Evolutionary conservation across 2,888 invertebrate species (phyloP), one percentile per base, ranked within the genome.

Genomic region (Cheilosia soror): DNA sequence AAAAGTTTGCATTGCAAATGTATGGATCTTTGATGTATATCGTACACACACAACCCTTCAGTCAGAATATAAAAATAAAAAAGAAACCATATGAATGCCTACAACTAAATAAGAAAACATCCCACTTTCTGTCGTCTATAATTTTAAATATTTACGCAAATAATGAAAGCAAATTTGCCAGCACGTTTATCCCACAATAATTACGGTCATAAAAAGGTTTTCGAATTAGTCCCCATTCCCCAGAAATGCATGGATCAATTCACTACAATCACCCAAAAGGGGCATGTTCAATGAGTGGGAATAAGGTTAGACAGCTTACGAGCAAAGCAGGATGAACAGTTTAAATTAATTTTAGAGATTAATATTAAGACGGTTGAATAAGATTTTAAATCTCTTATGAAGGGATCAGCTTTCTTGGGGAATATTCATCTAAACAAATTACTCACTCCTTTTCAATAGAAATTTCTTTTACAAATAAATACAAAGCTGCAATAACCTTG

Each of bases 181-280:
- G 29, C 29, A 15, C 27, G 53, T 66, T 66, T 27, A 40, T 5
- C 53, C 66, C 51, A 27, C 40, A 53, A 40, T 66, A 53, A 66
- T 53, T 40, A 42, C 42, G 53, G 51, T 13, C 51, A 65, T 65
- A 51, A 65, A 37, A 51, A 40, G 25, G 40, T 20, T 65, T 65
- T 15, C 9, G 9, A 49, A 51, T 51, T 29, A 51, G 15, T 37
- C 9, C 4, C 29, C 44, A 62, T 20, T 31, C 25, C 2, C 6
- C 37, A 49, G 7, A 27, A 51, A 51, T 65, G 33, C 37, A 51
- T 51, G 65, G n/a, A 37, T 65, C 25, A 65, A 49, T 51, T 65
- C 51, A 37, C 37, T 6, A 49, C 9, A 44, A 63, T 47, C 15
- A 31, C 13, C 27, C 27, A 13, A 4, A 31, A 31, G 11, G 15